These are phyloP conservation scores for Artibeus jamaicensis DNA, from an alignment of 2,797 vertebrate species.

Conservation along the genomic window DNA sequence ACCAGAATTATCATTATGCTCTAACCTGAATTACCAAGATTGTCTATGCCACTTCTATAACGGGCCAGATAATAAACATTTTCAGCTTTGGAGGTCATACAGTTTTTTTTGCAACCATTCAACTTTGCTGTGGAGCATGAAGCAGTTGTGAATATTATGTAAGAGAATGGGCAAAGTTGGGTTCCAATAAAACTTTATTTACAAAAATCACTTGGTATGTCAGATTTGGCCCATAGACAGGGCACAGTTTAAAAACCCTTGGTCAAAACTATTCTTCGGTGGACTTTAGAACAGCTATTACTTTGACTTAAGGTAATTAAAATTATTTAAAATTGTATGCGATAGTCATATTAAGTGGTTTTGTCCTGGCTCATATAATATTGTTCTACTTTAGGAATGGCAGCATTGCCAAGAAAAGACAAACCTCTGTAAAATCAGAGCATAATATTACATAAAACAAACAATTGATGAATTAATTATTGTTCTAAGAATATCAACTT, in stretches of 20 bases:
- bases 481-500: background rate
- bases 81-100: background rate
- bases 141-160: background rate
- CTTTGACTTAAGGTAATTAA: slow-evolving; percentile 63
- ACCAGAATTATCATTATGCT: slow-evolving; percentile 34
- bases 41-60: background rate
- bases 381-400: slow-evolving; percentile 41
- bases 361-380: slow-evolving; percentile 68
- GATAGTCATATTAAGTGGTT: slow-evolving; percentile 57
- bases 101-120: background rate
- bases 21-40: background rate
- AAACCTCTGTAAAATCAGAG: background rate
- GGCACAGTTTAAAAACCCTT: background rate
- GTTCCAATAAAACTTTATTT: slow-evolving; percentile 44
- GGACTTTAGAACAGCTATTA: slow-evolving; percentile 47
- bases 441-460: background rate
- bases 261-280: background rate
- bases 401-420: slow-evolving; percentile 64
- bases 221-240: background rate
- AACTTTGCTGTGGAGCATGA: background rate
- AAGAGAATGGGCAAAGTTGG: background rate
- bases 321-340: slow-evolving; percentile 70
- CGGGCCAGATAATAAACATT: background rate
- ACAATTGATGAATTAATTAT: background rate
- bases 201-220: background rate